A percentile compares a stretch with the other conserved stretches of the same genome.
These are phyloP conservation scores for Cosmopolites sordidus DNA, from an alignment of 2,888 invertebrate genomes.

Conservation along the genomic window DNA sequence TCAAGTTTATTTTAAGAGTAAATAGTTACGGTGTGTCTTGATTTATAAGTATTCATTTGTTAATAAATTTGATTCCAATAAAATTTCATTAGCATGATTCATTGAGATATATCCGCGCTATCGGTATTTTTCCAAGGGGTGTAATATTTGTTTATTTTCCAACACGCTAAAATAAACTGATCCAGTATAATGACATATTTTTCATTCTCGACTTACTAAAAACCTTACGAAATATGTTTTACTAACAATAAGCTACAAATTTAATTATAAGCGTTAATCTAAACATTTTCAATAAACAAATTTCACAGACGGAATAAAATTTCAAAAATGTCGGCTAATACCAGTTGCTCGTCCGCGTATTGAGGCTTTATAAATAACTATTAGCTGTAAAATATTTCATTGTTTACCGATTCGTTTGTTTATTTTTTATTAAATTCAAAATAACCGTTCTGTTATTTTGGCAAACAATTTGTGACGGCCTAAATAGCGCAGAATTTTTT, in stretches of 20 bases:
- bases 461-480: background rate
- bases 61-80: constrained; percentile 23
- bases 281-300: constrained; percentile 25
- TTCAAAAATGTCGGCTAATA: constrained; percentile 20
- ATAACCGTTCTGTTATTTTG: background rate
- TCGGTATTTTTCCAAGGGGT: constrained; percentile 21
- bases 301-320: constrained; percentile 11
- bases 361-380: constrained; percentile 17
- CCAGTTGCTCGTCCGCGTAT: background rate
- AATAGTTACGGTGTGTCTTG: constrained; percentile 16
- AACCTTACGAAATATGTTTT: constrained; percentile 23
- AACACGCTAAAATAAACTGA: constrained; percentile 18
- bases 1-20: constrained; percentile 19
- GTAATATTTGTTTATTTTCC: constrained; percentile 25
- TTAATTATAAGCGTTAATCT: constrained; percentile 27
- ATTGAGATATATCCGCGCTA: constrained; percentile 13
- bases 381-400: constrained; percentile 15
- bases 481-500: too few species aligned
- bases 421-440: constrained; percentile 17
- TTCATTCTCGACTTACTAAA: constrained; percentile 23
- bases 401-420: constrained; percentile 9
- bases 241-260: constrained; percentile 27
- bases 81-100: constrained; percentile 20
- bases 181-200: constrained; percentile 26
- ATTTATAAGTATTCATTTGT: constrained; percentile 20